Percentiles rank a stretch among this genome's conserved stretches.
phyloP scores from a whole-genome alignment of 2,113 vertebrate species.

The Axis porcinus region DNA sequence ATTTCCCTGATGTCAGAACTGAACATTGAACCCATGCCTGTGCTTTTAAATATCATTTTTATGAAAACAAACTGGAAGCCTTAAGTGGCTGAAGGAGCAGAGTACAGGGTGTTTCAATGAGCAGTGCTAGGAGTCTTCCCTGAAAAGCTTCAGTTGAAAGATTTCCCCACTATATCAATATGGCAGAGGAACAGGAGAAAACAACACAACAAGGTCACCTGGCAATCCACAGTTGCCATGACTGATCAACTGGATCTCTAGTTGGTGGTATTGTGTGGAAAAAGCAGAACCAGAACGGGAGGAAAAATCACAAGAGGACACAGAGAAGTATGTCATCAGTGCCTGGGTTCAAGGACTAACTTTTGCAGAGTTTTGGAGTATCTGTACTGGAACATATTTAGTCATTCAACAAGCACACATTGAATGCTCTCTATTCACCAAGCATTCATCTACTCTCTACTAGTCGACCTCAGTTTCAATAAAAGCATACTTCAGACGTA shows the following conservation, averaged over 20 bases:
- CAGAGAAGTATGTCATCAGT: not conserved
- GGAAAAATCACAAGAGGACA: not conserved
- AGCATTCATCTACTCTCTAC: not conserved
- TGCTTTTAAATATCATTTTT: not conserved
- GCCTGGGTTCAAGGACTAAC: not conserved
- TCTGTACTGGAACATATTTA: not conserved
- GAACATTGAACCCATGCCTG: not conserved
- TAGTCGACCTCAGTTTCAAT: not conserved
- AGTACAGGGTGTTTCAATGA: not conserved
- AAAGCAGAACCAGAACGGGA: not conserved
- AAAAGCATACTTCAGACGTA: not conserved
- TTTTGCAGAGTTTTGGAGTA: not conserved
- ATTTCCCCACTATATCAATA: not conserved
- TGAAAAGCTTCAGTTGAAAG: not conserved
- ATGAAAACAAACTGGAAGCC: not conserved
- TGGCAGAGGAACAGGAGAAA: not conserved
- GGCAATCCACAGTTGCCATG: not conserved
- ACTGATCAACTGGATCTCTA: not conserved
- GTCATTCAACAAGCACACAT: not conserved
- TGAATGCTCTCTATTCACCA: not conserved
- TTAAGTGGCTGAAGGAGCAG: not conserved
- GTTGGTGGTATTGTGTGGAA: not conserved
- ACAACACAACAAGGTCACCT: not conserved
- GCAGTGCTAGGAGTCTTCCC: not conserved
- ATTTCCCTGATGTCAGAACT: not conserved